Base-by-base conservation (phyloP, 2,797 vertebrate species). In the Hemibagrus guttatus region DNA sequence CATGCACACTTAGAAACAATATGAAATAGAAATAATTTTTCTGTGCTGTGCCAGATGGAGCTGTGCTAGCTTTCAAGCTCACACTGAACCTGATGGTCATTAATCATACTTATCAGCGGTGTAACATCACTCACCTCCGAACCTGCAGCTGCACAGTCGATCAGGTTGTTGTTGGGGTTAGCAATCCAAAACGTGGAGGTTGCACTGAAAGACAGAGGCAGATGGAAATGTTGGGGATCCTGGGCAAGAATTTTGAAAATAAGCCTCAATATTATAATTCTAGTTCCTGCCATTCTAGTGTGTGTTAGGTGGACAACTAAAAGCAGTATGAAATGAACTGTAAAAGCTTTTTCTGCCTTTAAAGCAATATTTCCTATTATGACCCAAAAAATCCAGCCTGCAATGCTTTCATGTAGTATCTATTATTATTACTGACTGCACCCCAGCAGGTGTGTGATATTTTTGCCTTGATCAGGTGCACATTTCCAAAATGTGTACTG, bases 171-270 rank as follows among this genome's bases (percentile, higher is more conserved):
- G 94, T 98, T 99, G 89, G 97, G 97, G 91, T 99, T 98, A 89
- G 97, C 97, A 84, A 98, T 98, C 97, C 98, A 98, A 94, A 97
- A 98, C 2, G 96, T 98, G 90, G 97, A 98, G 90, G 98, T 97
- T 58, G 97, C 97, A 11, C 97, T 98, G 92, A 91, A 91, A 76
- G 61, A 86, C 63, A 83, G 88, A 88, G 59, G 88, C 85, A 93
- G 88, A 89, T 1, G 68, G 28, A 83, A 39, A 46, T 72, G 39
- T 26, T 46, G 39, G 1, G 4, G 52, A 31, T 6, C 17, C 56
- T 14, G 31, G 17, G 54, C 11, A 4, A 35, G 9, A 78, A 21
- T 56, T n/a, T 21, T 56, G 8, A 56, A 58, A 56, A 56, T 31
- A 56, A 54, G 49, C 23, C 42, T 56, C 6, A 28, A 17, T 19